Evolutionary conservation across 2,113 vertebrate species (phyloP), one percentile per base, ranked within the genome.

Genomic region (Trinectes maculatus): DNA sequence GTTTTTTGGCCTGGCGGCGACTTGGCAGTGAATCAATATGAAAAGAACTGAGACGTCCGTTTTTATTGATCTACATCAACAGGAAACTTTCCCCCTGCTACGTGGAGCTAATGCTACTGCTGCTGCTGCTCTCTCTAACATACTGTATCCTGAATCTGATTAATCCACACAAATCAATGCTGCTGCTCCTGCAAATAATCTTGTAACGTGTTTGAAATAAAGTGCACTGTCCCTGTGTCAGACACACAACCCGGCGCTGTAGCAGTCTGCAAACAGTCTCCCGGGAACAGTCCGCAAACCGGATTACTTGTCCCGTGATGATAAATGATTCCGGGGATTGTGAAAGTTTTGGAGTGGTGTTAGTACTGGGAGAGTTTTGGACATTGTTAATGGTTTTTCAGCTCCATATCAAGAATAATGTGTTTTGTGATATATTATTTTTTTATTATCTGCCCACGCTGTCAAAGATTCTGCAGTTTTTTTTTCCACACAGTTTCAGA

Each of bases 61-160:
- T 59, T 53, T 48, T 58, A 15, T 33, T 54, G 34, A 56, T 49
- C 56, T n/a, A 59, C n/a, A 49, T 68, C 40, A 34, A 47, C 31
- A 42, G 60, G 19, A 58, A 67, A 57, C 43, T 4, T 48, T 63
- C 62, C 19, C 16, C n/a, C 62, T 1, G 0, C 16, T 11, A 4
- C 15, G 6, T 19, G n/a, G 25, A 15, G 9, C n/a, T n/a, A n/a
- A n/a, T 2, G 16, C n/a, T n/a, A n/a, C n/a, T n/a, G 6, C 52
- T 60, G 24, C 24, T 6, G 2, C 21, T n/a, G 9, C 49, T 71
- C 0, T 26, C 25, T 22, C 44, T 65, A 9, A 12, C 11, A 36
- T 16, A 28, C 24, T 39, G 51, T 33, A 63, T 34, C 42, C 24
- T 44, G 25, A 34, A 62, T 37, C 44, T 34, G 33, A 58, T 70